Evolutionary conservation across 2,888 invertebrate genomes (phyloP).

Genomic region (Rotaria sp.): DNA sequence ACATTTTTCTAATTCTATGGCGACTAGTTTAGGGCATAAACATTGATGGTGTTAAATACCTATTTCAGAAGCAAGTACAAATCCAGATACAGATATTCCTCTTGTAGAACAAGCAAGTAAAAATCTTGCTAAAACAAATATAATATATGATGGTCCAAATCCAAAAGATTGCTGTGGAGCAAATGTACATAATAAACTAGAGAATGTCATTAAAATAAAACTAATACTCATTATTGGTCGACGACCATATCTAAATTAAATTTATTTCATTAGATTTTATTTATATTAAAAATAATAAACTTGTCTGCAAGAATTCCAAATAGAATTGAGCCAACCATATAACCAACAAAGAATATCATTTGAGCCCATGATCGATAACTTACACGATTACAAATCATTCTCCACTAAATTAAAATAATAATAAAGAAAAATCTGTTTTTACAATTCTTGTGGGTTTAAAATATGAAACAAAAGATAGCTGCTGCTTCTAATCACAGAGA

Average conservation of each 20-base stretch:
- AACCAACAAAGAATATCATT: background rate
- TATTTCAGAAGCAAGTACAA: background rate
- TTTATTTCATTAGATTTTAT: too few species aligned
- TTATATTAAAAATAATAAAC: too few species aligned
- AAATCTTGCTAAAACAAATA: background rate
- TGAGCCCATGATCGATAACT: background rate
- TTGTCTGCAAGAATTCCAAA: background rate
- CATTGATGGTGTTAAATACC: too few species aligned
- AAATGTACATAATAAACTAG: background rate
- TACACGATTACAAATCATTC: background rate
- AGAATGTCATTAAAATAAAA: background rate
- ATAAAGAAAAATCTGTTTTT: background rate
- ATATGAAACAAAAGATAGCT: too few species aligned
- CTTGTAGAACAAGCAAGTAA: slow-evolving; percentile 6
- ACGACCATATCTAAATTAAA: background rate
- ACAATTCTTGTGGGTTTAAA: background rate
- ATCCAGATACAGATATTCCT: slow-evolving; percentile 18
- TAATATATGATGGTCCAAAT: background rate
- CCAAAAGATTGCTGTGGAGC: background rate
- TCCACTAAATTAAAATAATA: background rate
- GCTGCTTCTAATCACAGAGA: too few species aligned
- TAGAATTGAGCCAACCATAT: background rate
- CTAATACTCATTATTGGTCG: background rate
- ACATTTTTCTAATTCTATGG: too few species aligned
- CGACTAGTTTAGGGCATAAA: too few species aligned